Evolutionary conservation across 2,113 vertebrate genomes (phyloP).

Genomic region (Crocuta crocuta): DNA sequence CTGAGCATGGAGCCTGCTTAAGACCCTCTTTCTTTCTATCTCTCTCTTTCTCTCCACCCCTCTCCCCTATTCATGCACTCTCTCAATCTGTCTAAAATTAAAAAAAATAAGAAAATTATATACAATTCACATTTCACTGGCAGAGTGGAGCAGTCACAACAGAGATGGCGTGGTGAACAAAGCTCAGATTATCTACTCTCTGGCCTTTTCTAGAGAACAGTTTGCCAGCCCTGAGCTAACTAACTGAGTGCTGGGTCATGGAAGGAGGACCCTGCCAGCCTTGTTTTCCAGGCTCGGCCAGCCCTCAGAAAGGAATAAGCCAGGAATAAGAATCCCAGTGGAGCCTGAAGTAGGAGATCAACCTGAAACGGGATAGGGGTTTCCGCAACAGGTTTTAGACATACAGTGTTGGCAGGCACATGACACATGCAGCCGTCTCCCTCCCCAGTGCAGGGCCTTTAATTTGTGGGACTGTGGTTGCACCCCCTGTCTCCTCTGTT

Average conservation of each 20-base stretch:
- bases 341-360: background rate
- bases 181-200: background rate
- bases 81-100: no score
- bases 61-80: no score
- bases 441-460: background rate
- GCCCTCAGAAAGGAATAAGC: background rate
- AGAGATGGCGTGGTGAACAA: background rate
- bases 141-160: background rate
- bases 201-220: background rate
- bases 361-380: background rate
- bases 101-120: background rate
- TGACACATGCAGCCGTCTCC: no score
- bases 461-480: background rate
- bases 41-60: background rate
- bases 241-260: background rate
- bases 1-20: no score
- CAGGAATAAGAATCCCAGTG: background rate
- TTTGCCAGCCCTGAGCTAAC: background rate
- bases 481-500: background rate
- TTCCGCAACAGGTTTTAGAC: background rate
- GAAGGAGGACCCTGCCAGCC: background rate
- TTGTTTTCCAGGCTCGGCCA: background rate
- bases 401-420: background rate
- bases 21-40: background rate
- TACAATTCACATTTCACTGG: conserved; percentile 4